Base-by-base conservation (phyloP, 2,888 invertebrate genomes). In the Eristalinus aeneus region DNA sequence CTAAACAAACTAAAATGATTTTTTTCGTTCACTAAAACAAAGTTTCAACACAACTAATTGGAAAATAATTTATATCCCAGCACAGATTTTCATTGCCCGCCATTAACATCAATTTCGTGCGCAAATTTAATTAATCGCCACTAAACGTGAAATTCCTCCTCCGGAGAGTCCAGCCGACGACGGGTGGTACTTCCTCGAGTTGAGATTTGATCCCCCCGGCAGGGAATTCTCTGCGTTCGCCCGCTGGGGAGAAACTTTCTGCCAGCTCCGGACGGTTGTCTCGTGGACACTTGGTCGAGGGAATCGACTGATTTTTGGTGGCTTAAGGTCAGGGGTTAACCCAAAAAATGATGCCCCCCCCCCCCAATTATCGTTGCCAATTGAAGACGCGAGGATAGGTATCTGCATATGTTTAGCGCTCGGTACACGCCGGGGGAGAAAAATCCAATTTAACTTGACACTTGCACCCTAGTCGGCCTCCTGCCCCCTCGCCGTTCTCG, bases 81-180 rank as follows among this genome's bases (percentile, higher is more conserved):
- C 31, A 72, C 53, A 53, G 53, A 80, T 76, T 75, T 85, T 85
- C 80, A 72, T 76, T 73, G 81, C 64, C 31, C 23, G 73, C 54
- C 68, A 80, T 80, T 64, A 85, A 80, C 80, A 85, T 85, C 76
- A 85, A 85, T 80, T 77, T 69, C 34, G 22, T 73, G 72, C 68
- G 64, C 23, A 63, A 69, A 76, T 85, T 68, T 63, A 80, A 85
- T 80, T 76, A 69, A 80, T 85, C 67, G 73, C 54, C 64, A 69
- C 73, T 81, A 80, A 69, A 85, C 80, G 58, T 54, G 36, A 32
- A 72, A 75, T 71, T 68, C 53, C 53, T 61, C n/a, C 9, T n/a
- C n/a, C 8, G 12, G 11, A 36, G 12, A 12, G 39, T 11, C 0
- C n/a, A 39, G 6, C 46, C n/a, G 39, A 46, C 46, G 46, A 39